Conservation (phyloP, 2,113 vertebrate species). For the Colaptes auratus region DNA sequence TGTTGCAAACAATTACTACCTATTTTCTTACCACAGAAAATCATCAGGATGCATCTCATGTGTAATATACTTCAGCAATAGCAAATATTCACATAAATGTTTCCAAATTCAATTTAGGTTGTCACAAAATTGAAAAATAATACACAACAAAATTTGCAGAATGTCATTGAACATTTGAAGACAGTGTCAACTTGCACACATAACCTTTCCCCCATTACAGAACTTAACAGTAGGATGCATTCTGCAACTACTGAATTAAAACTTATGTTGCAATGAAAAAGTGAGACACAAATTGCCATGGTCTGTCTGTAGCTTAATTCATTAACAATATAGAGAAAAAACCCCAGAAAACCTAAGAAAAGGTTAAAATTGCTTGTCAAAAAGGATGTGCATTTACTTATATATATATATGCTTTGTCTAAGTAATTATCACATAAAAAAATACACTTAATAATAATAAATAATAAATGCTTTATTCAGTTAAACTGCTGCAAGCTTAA, state of each 20-base stretch:
- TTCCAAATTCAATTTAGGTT: neutral
- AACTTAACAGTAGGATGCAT: neutral
- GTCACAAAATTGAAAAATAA: neutral
- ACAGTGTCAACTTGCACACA: neutral
- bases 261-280: neutral
- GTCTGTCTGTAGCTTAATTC: conserved; percentile 30
- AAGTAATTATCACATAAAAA: neutral
- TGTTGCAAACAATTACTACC: neutral
- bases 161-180: neutral
- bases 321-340: conserved; percentile 4
- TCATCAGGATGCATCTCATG: neutral
- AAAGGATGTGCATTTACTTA: neutral
- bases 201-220: neutral
- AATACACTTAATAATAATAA: conserved; percentile 13
- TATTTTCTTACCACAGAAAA: neutral
- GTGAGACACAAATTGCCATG: neutral
- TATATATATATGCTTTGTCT: neutral
- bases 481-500: neutral
- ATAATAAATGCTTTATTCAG: conserved; percentile 26
- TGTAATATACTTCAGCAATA: neutral
- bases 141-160: neutral
- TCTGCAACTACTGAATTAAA: neutral
- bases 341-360: neutral
- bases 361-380: neutral
- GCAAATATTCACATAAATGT: neutral